Percentiles rank a stretch among this genome's conserved stretches.
Conservation (phyloP, 92 coral and sea anemone genomes). For the Epizoanthus ramosus region DNA sequence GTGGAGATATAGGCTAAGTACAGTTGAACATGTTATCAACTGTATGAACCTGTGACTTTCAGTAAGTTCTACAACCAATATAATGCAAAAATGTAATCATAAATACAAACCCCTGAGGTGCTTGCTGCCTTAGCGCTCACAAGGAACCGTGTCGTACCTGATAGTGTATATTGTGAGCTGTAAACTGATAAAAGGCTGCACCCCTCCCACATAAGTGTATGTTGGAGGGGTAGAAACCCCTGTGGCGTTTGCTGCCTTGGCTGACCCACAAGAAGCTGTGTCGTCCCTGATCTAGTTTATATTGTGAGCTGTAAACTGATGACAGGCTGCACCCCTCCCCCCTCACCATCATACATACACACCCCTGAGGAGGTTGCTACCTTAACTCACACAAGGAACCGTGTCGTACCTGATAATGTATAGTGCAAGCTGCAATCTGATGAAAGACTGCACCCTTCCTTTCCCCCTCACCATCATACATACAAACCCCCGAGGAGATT, state of each 20-base stretch:
- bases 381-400: too few species aligned
- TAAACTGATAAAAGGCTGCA: slow-evolving; percentile 77
- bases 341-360: too few species aligned
- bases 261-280: too few species aligned
- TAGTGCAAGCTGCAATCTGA: slow-evolving; percentile 85
- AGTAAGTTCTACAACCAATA: too few species aligned
- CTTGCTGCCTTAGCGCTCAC: too few species aligned
- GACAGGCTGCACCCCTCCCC: slow-evolving; percentile 57
- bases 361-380: neutral
- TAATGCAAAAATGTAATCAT: too few species aligned
- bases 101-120: neutral
- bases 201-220: too few species aligned
- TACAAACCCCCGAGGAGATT: neutral
- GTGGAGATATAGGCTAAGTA: too few species aligned
- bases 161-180: slow-evolving; percentile 88
- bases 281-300: slow-evolving; percentile 90
- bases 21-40: too few species aligned
- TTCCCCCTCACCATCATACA: neutral
- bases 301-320: slow-evolving; percentile 87
- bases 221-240: too few species aligned
- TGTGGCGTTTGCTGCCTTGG: too few species aligned
- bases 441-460: slow-evolving; percentile 56
- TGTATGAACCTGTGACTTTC: too few species aligned
- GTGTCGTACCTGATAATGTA: slow-evolving; percentile 84
- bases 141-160: slow-evolving; percentile 63